Percentiles rank a stretch among this genome's conserved stretches.
Evolutionary conservation across 2,888 invertebrate genomes (phyloP).

Genomic region (Apantesis nais): DNA sequence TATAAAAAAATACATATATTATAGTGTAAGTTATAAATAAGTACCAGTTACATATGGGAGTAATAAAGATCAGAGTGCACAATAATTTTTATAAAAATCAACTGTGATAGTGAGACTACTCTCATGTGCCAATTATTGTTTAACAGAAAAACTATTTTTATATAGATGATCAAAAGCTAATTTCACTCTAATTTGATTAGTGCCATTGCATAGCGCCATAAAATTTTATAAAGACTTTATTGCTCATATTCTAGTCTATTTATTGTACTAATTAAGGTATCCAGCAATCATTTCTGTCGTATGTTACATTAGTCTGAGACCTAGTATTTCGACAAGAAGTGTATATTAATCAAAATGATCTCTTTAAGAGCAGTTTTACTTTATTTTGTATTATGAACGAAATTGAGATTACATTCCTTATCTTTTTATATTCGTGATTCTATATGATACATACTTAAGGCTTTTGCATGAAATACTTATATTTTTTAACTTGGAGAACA

Average conservation of each 20-base stretch:
- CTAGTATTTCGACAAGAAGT: conserved; percentile 41
- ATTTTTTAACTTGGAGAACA: conserved; percentile 26
- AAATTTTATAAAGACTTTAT: conserved; percentile 72
- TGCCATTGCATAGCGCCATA: conserved; percentile 79
- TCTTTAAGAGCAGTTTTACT: conserved; percentile 58
- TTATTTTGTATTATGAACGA: conserved; percentile 49
- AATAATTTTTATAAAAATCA: conserved; percentile 59
- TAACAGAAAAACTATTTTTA: conserved; percentile 42
- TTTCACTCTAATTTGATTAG: conserved; percentile 53
- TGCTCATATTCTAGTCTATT: conserved; percentile 85
- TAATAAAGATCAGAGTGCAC: conserved; percentile 66
- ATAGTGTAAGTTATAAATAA: conserved; percentile 43
- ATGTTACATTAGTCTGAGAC: conserved; percentile 40
- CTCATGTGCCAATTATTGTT: conserved; percentile 69
- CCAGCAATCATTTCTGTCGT: conserved; percentile 37
- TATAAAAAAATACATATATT: conserved; percentile 28
- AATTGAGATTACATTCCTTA: conserved; percentile 69
- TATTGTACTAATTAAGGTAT: conserved; percentile 55
- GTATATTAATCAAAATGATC: conserved; percentile 55
- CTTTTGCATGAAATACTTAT: conserved; percentile 31
- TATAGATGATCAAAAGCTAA: conserved; percentile 44
- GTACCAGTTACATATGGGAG: conserved; percentile 51
- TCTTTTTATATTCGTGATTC: conserved; percentile 49
- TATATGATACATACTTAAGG: conserved; percentile 30
- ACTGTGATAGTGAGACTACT: conserved; percentile 75